Evolutionary conservation across 2,113 vertebrate genomes (phyloP).

Genomic region (Eonycteris spelaea): DNA sequence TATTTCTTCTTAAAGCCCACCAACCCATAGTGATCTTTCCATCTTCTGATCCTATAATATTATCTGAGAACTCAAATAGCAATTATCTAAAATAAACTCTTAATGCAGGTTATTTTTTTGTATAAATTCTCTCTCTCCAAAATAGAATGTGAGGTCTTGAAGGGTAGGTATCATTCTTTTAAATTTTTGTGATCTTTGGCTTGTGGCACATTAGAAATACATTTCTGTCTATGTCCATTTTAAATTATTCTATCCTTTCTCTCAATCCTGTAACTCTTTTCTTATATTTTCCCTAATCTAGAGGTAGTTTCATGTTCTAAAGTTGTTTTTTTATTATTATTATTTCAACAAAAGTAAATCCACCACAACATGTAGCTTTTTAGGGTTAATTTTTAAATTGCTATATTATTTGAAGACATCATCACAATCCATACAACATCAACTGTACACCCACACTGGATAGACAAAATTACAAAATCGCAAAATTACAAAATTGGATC

Average conservation of each 20-base stretch:
- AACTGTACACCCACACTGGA: not conserved
- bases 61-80: not conserved
- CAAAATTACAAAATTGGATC: slow-evolving; percentile 6
- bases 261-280: not conserved
- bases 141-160: not conserved
- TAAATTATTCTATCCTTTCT: not conserved
- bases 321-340: not conserved
- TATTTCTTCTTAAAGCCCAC: not conserved
- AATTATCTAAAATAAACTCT: not conserved
- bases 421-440: not conserved
- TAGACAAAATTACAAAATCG: slow-evolving; percentile 22
- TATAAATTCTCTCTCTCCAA: not conserved
- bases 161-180: not conserved
- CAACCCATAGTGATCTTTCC: not conserved
- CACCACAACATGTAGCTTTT: not conserved
- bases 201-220: not conserved
- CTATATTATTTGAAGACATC: not conserved
- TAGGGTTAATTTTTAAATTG: slow-evolving; percentile 10
- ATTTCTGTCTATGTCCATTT: not conserved
- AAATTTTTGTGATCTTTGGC: not conserved
- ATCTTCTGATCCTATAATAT: not conserved
- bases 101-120: not conserved
- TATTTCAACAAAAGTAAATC: slow-evolving; percentile 18
- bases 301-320: not conserved
- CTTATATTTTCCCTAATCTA: not conserved